These are phyloP conservation scores for Polia nebulosa DNA, from an alignment of 2,888 invertebrate genomes.

Conservation along the genomic window DNA sequence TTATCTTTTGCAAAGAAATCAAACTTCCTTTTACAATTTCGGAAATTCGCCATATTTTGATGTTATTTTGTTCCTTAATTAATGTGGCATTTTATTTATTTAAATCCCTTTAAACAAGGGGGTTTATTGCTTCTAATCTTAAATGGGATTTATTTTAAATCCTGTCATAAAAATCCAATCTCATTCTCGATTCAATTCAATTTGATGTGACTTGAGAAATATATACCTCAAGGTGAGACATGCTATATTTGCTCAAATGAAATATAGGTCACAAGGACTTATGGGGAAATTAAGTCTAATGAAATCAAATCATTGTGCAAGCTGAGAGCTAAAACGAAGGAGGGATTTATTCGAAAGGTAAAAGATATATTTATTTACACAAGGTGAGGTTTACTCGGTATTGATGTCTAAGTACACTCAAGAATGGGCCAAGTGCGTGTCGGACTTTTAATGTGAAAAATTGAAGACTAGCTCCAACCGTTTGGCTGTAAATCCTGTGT, in stretches of 20 bases:
- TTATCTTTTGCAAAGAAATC: neutral
- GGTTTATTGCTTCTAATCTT: neutral
- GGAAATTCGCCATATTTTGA: neutral
- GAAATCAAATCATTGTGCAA: neutral
- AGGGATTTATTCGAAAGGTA: neutral
- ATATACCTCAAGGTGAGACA: slow-evolving; percentile 6
- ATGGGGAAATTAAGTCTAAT: neutral
- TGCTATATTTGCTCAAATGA: neutral
- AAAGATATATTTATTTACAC: neutral
- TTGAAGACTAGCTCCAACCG: too few species aligned
- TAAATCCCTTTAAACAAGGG: neutral
- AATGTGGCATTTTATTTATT: slow-evolving; percentile 7
- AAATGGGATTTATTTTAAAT: neutral
- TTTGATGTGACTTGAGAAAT: neutral
- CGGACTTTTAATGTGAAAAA: too few species aligned
- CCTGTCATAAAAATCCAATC: slow-evolving; percentile 17
- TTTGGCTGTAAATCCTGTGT: too few species aligned
- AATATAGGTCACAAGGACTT: neutral
- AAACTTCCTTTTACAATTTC: neutral
- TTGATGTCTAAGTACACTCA: too few species aligned
- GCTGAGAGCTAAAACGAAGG: neutral
- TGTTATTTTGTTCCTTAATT: neutral
- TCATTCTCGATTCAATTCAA: neutral
- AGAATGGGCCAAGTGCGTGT: too few species aligned
- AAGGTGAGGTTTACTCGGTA: neutral